A percentile compares a stretch with the other conserved stretches of the same genome.
Conservation (phyloP, 2,797 vertebrate species). For the Nyctalus aviator region DNA sequence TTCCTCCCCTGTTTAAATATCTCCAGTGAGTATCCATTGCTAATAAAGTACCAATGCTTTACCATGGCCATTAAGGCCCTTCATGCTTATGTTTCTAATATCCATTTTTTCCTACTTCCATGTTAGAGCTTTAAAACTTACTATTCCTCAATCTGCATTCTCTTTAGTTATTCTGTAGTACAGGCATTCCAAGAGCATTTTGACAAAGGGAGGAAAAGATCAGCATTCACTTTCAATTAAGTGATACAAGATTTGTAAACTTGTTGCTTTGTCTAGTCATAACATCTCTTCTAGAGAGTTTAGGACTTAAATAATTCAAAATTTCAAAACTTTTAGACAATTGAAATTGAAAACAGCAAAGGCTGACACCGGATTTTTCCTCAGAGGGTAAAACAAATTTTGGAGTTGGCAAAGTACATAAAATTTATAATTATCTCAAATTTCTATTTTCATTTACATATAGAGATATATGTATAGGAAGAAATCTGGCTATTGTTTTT, state of each 20-base stretch:
- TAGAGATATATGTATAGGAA: not conserved
- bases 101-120: not conserved
- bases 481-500: not conserved
- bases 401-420: not conserved
- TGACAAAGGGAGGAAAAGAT: not conserved
- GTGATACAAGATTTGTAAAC: not conserved
- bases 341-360: not conserved
- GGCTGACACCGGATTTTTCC: not conserved
- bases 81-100: not conserved
- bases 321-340: not conserved
- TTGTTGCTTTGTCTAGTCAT: not conserved
- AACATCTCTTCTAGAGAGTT: not conserved
- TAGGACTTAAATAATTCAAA: not conserved
- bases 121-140: not conserved
- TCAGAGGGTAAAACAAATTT: not conserved
- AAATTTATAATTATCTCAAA: not conserved
- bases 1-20: not conserved
- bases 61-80: accelerated
- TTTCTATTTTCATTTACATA: not conserved
- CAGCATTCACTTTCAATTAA: not conserved
- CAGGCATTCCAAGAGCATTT: not conserved
- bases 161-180: not conserved
- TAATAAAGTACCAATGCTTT: not conserved
- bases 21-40: not conserved
- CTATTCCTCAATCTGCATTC: not conserved